Percentiles rank a stretch among this genome's conserved stretches.
Evolutionary conservation across 2,797 vertebrate genomes (phyloP).

Genomic region (Leptoclinus maculatus): DNA sequence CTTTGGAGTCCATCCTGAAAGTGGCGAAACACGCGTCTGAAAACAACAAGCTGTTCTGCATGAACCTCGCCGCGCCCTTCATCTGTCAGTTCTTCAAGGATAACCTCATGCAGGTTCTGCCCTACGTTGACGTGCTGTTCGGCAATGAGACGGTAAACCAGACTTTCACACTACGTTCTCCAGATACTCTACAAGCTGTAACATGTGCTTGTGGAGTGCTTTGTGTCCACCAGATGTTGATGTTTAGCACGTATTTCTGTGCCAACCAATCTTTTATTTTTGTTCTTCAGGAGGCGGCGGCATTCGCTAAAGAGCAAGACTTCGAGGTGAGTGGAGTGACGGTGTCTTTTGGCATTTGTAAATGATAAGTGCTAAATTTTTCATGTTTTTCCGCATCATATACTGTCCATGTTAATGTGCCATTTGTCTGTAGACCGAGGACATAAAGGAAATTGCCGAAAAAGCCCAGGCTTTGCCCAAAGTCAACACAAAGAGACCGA

Average conservation of each 20-base stretch:
- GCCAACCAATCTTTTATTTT: neutral
- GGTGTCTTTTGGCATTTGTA: neutral
- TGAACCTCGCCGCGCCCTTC: conserved; percentile 98
- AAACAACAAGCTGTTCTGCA: conserved; percentile 93
- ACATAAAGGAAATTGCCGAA: conserved; percentile 93
- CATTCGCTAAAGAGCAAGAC: conserved; percentile 94
- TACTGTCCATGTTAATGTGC: conserved; percentile 23
- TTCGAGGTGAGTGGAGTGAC: conserved; percentile 91
- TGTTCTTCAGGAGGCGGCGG: conserved; percentile 91
- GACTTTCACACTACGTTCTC: neutral
- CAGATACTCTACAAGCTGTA: neutral
- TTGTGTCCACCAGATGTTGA: neutral
- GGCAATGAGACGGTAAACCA: conserved; percentile 94
- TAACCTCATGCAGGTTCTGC: conserved; percentile 94
- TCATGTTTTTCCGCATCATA: neutral
- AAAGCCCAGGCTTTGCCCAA: conserved; percentile 93
- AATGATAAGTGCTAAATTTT: neutral
- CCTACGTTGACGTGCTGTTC: conserved; percentile 95
- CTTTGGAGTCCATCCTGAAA: conserved; percentile 94
- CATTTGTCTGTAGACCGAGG: conserved; percentile 86
- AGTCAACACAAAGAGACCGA: conserved; percentile 89
- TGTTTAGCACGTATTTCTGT: conserved; percentile 5
- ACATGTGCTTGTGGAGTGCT: neutral
- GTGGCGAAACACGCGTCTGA: conserved; percentile 93
- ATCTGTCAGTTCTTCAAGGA: conserved; percentile 97